A percentile compares a stretch with the other conserved stretches of the same genome.
phyloP scores from a whole-genome alignment of 2,888 invertebrate species.

The Chalcosyrphus nemorum region DNA sequence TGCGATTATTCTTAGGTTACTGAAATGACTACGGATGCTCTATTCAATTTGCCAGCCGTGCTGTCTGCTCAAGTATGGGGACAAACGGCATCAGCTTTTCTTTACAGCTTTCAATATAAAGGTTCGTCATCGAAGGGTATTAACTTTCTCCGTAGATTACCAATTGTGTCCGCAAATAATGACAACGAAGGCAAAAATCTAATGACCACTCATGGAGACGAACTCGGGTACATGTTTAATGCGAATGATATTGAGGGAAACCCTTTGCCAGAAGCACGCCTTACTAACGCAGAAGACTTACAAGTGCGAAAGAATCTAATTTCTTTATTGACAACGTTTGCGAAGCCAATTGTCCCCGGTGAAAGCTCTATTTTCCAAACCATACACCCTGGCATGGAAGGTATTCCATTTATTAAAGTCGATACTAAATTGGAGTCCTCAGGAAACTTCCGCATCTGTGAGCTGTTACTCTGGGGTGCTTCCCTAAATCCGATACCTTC shows the following conservation, averaged over 20 bases:
- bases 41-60: constrained; percentile 90
- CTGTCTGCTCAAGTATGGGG: constrained; percentile 89
- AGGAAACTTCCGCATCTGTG: constrained; percentile 82
- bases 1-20: constrained; percentile 75
- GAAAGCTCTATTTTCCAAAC: constrained; percentile 77
- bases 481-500: constrained; percentile 77
- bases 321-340: constrained; percentile 87
- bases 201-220: constrained; percentile 87
- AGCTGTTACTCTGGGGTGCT: constrained; percentile 79
- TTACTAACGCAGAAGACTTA: constrained; percentile 84
- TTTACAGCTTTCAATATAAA: constrained; percentile 89
- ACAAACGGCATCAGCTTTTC: constrained; percentile 85
- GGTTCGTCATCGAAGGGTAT: constrained; percentile 85
- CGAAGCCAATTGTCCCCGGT: constrained; percentile 77
- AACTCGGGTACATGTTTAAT: constrained; percentile 88
- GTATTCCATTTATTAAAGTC: constrained; percentile 84
- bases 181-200: constrained; percentile 80
- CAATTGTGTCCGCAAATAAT: constrained; percentile 82
- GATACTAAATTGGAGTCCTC: constrained; percentile 82
- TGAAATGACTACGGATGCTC: constrained; percentile 85
- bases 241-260: constrained; percentile 85
- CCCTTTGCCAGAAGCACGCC: constrained; percentile 81
- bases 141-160: constrained; percentile 86
- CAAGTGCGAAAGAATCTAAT: constrained; percentile 87
- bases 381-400: constrained; percentile 78